Evolutionary conservation across 2,113 vertebrate species (phyloP).

Genomic region (Columba janthina): DNA sequence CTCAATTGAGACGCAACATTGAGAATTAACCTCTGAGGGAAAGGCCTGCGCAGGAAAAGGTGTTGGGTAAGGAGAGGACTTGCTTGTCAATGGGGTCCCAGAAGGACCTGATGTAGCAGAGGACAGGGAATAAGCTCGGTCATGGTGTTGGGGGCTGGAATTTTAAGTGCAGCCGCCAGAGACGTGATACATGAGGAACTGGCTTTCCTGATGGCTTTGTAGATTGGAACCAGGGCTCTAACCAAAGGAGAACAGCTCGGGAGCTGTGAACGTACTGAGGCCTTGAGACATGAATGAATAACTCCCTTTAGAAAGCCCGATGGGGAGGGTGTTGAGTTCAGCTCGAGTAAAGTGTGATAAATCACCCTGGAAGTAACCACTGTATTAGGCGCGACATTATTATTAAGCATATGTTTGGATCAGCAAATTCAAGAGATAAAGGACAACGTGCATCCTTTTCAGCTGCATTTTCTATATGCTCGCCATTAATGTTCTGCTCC

Average conservation of each 20-base stretch:
- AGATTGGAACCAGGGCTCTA: neutral
- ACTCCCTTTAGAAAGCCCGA: neutral
- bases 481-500: neutral
- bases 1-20: accelerated
- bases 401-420: neutral
- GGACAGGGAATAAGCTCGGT: accelerated
- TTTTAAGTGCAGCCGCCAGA: accelerated
- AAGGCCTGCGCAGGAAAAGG: neutral
- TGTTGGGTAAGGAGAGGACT: neutral
- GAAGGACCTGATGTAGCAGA: neutral
- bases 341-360: neutral
- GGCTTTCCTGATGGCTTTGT: neutral
- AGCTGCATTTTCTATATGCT: neutral
- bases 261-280: neutral
- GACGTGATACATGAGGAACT: accelerated
- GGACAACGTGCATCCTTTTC: neutral
- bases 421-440: neutral
- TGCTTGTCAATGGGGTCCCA: neutral
- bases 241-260: neutral
- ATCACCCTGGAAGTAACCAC: neutral
- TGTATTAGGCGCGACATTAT: neutral
- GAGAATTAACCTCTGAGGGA: neutral
- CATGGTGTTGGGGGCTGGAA: accelerated
- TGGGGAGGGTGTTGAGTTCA: neutral
- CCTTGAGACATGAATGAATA: neutral